A percentile compares a stretch with the other conserved stretches of the same genome.
Evolutionary conservation across 2,888 invertebrate genomes (phyloP).

Genomic region (Chymomyza amoena): DNA sequence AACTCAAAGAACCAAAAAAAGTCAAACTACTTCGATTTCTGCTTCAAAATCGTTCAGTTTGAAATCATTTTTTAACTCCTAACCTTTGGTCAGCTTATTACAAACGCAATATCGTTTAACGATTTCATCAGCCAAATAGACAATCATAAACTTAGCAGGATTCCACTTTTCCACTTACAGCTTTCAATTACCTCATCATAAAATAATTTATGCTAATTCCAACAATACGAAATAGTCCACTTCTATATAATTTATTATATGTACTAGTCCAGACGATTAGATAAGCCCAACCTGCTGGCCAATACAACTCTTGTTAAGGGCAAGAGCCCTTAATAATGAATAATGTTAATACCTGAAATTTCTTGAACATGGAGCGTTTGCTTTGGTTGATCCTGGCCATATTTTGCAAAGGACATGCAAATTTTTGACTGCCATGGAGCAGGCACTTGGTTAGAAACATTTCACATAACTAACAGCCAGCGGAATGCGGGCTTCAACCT

Average conservation of each 20-base stretch:
- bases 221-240: not conserved
- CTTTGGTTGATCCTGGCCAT: conserved; percentile 25
- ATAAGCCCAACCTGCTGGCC: conserved; percentile 27
- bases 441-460: conserved; percentile 64
- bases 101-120: not conserved
- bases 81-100: not conserved
- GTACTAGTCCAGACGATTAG: conserved; percentile 36
- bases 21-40: not conserved
- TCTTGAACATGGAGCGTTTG: conserved; percentile 45
- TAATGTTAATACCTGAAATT: conserved; percentile 49
- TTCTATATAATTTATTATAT: not conserved
- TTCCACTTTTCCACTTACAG: not conserved
- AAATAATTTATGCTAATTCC: conserved; percentile 54
- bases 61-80: not conserved
- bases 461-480: conserved; percentile 48
- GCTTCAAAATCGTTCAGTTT: not conserved
- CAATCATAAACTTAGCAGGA: not conserved
- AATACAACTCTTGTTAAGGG: conserved; percentile 27
- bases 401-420: conserved; percentile 27
- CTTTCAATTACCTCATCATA: conserved; percentile 27
- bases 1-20: no score
- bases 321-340: conserved; percentile 6
- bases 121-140: not conserved
- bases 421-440: conserved; percentile 44
- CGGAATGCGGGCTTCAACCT: conserved; percentile 26